These are phyloP conservation scores for Dynastes grantii DNA, from an alignment of 2,888 invertebrate genomes.

Conservation along the genomic window DNA sequence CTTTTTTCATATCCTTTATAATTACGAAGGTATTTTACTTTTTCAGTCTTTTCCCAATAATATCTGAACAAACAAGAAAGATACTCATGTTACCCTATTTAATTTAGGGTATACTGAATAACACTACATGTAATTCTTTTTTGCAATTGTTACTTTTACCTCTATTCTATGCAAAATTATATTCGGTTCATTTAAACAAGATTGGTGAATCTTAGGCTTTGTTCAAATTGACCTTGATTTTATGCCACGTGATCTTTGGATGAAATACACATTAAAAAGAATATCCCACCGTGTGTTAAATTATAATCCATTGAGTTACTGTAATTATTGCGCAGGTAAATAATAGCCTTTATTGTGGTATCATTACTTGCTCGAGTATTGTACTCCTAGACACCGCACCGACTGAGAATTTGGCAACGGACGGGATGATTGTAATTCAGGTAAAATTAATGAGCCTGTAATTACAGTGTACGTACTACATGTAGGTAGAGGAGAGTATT, in stretches of 20 bases:
- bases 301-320: neutral
- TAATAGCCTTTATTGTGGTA: constrained; percentile 20
- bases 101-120: too few species aligned
- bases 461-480: constrained; percentile 38
- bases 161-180: too few species aligned
- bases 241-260: neutral
- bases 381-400: constrained; percentile 48
- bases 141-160: too few species aligned
- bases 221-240: too few species aligned
- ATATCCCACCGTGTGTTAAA: neutral
- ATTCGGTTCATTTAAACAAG: too few species aligned
- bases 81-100: too few species aligned
- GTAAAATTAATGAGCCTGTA: constrained; percentile 40
- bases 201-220: too few species aligned
- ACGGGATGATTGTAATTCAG: constrained; percentile 30
- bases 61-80: too few species aligned
- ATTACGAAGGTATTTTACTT: too few species aligned
- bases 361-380: constrained; percentile 43
- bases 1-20: too few species aligned
- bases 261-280: neutral
- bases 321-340: constrained; percentile 29
- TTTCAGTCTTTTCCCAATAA: too few species aligned
- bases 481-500: constrained; percentile 33
- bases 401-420: constrained; percentile 33
- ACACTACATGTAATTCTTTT: too few species aligned